Evolutionary conservation across 2,888 invertebrate species (phyloP), one percentile per base, ranked within the genome.

Genomic region (Cantharis nigra): DNA sequence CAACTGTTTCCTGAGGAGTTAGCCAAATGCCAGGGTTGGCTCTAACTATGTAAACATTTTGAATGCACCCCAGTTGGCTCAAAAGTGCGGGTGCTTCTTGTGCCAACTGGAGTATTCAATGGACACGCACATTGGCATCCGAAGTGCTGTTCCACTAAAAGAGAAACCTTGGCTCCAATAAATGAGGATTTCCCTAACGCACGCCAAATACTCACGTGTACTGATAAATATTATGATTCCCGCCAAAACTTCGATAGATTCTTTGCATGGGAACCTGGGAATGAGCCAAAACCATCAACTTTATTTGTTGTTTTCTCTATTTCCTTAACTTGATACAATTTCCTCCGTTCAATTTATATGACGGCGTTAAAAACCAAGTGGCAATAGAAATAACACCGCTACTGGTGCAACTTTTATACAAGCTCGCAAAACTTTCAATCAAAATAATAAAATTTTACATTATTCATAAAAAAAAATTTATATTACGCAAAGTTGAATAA

Each of bases 21-120:
- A 64, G 77, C 77, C 16, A 77, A 69, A 72, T 63, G 64, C 70
- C 80, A 80, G 82, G 82, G 82, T 82, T 82, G 82, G 81, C 82
- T 76, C 79, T 64, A 79, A 75, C 71, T 72, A 81, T 79, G 80
- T 82, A 83, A 83, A 83, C 83, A 83, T 72, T 63, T 70, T 65
- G 72, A 73, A 78, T 81, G 81, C 83, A 83, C 83, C 83, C 86
- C 85, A 87, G 83, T 87, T 87, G 86, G 86, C 86, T 84, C 84
- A 80, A 73, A 49, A 65, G 71, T 80, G 80, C 80, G 80, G 83
- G 82, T 82, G 81, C 83, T 82, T 82, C 83, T 82, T 83, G 84
- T 85, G 87, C 87, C 87, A 87, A 86, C 86, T 86, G 85, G 86
- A 86, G 85, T 84, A 82, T 83, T 84, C 83, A 85, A 83, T 85